These are phyloP conservation scores for Nipponia nippon DNA, from an alignment of 2,113 vertebrate species.

Conservation along the genomic window DNA sequence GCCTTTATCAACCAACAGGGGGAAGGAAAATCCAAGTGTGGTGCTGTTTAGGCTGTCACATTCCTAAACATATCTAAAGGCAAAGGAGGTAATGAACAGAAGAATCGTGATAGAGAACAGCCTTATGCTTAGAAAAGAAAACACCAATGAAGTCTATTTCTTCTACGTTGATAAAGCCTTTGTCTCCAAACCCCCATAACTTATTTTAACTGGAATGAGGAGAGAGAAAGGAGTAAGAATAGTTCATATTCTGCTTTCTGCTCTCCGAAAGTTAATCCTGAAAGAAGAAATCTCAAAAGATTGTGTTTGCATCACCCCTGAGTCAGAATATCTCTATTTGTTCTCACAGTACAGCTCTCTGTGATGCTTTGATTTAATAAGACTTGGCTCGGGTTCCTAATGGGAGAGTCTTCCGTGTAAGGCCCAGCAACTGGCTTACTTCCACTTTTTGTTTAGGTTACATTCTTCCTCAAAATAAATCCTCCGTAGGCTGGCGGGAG, in stretches of 20 bases:
- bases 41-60: background rate
- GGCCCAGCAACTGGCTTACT: background rate
- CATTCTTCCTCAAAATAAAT: background rate
- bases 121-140: background rate
- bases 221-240: background rate
- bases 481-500: background rate
- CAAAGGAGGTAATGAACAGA: background rate
- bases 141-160: background rate
- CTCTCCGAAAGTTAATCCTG: background rate
- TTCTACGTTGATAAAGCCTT: background rate
- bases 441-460: background rate
- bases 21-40: background rate
- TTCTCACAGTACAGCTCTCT: background rate
- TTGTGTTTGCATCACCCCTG: background rate
- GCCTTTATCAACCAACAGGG: background rate
- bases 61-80: background rate
- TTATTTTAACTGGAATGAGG: background rate
- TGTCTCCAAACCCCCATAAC: background rate
- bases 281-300: background rate
- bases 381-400: background rate
- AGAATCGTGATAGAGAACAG: accelerated
- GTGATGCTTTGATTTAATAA: background rate
- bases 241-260: background rate
- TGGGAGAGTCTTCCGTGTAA: background rate
- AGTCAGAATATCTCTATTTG: background rate